Base-by-base conservation (phyloP, 1,140 invertebrate species). In the Pemphigus obesinymphae region DNA sequence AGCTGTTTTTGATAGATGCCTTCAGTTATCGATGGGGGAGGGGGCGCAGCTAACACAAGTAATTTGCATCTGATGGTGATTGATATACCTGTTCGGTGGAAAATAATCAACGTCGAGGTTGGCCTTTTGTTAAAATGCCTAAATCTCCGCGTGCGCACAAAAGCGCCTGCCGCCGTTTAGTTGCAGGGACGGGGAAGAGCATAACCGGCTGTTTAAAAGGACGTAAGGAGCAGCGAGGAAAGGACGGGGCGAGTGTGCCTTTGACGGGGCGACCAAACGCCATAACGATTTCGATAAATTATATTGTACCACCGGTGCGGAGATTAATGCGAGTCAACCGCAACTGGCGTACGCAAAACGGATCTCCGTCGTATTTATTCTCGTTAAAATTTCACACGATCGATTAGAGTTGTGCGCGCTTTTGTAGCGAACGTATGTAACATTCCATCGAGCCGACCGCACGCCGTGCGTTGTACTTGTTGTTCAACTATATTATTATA, bases 41-140 rank as follows among this genome's bases (percentile, higher is more conserved):
- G 50, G 7, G 13, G 34, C 53, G 23, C 34, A 40, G n/a, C 37
- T 55, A 55, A 63, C 76, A 63, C 55, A 17, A 80, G 76, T 63
- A 80, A 63, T 61, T 80, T 61, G 76, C 55, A 80, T 80, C 76
- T 63, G 55, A 63, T 80, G 53, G 76, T 78, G 75, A 78, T 78
- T 78, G 75, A 78, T 78, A 61, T 78, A 78, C 75, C 75, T 78
- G 75, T 29, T 43, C 55, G 23, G 55, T 8, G 17, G 10, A 43
- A 40, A 53, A 58, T 76, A 55, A 76, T 58, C 73, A 58, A 55
- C 73, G 73, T 58, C 50, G 50, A 58, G 50, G 31, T 55, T 58
- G 20, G 29, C 50, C 72, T 50, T 75, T 75, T 75, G 72, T 75
- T 75, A 75, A 75, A 75, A 75, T 29, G 34, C 45, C 72, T n/a